Percentiles rank a stretch among this genome's conserved stretches.
These are phyloP conservation scores for Tyrophagus putrescentiae DNA, from an alignment of 1,140 invertebrate genomes.

Conservation along the genomic window DNA sequence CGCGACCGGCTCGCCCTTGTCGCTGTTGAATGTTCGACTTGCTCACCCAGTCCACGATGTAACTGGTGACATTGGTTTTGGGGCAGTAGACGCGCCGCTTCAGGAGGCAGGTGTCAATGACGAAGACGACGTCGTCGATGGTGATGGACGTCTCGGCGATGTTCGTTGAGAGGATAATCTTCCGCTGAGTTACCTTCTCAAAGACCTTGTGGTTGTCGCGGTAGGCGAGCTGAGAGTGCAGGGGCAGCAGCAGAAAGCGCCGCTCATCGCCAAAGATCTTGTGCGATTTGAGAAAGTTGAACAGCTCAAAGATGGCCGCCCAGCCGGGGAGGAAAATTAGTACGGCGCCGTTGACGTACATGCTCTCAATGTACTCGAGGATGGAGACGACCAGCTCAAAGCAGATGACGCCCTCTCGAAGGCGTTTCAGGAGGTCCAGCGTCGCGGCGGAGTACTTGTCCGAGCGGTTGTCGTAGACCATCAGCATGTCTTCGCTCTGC, in stretches of 20 bases:
- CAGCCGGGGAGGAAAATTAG: conserved; percentile 88
- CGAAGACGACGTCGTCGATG: conserved; percentile 94
- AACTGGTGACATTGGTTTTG: conserved; percentile 75
- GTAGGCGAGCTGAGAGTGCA: conserved; percentile 75
- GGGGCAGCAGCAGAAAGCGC: conserved; percentile 47
- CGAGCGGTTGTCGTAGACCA: conserved; percentile 31
- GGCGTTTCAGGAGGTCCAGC: conserved; percentile 48
- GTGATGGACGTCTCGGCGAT: conserved; percentile 98
- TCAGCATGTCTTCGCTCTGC: conserved; percentile 30
- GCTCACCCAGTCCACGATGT: conserved; percentile 92
- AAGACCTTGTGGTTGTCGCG: conserved; percentile 80
- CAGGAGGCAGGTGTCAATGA: conserved; percentile 83
- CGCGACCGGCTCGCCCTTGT: conserved; percentile 69
- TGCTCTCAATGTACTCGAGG: conserved; percentile 38
- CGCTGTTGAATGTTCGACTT: conserved; percentile 92
- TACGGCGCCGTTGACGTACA: conserved; percentile 54
- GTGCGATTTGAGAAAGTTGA: conserved; percentile 59
- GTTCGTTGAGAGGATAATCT: conserved; percentile 97
- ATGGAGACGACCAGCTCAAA: conserved; percentile 4
- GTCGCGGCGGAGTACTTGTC: conserved; percentile 42
- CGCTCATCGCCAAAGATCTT: conserved; percentile 47
- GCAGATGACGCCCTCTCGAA: conserved; percentile 63
- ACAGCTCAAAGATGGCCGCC: conserved; percentile 77
- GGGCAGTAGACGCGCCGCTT: conserved; percentile 90
- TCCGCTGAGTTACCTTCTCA: conserved; percentile 60